These are phyloP conservation scores for Opisthocomus hoazin DNA, from an alignment of 2,113 vertebrate genomes.

Conservation along the genomic window DNA sequence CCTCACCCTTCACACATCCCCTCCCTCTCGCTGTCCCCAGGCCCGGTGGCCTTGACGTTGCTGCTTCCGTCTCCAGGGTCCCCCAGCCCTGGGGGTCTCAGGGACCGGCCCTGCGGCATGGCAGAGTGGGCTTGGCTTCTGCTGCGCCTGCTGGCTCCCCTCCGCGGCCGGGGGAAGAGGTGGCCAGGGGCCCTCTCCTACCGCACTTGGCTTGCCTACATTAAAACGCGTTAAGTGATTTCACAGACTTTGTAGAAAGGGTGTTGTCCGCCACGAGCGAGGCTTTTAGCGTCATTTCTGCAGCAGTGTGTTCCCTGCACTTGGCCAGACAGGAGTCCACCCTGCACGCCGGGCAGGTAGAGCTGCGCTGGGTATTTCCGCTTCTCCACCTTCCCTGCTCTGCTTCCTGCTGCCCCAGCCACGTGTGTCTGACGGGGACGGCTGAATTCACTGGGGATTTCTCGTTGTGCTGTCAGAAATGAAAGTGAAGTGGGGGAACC, in stretches of 20 bases:
- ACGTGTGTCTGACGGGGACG: neutral
- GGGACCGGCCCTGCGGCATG: no score
- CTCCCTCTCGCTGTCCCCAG: neutral
- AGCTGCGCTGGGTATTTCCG: neutral
- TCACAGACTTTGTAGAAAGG: neutral
- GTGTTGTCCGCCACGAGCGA: accelerated
- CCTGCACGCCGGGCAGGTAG: neutral
- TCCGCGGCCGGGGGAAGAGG: neutral
- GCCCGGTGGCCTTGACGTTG: neutral
- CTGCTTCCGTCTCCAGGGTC: neutral
- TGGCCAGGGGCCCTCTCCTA: neutral
- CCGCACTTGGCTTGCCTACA: neutral
- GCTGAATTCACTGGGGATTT: neutral
- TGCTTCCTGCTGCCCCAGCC: neutral
- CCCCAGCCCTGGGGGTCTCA: neutral
- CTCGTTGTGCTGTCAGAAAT: neutral
- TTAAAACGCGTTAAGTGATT: neutral
- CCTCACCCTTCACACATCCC: neutral
- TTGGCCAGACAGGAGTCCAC: neutral
- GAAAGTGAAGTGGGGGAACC: neutral
- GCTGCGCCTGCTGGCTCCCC: neutral
- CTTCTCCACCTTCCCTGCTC: neutral
- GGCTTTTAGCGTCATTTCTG: neutral
- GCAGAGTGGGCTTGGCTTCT: neutral
- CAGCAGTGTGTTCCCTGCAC: neutral